Conservation (phyloP, 2,888 invertebrate genomes). For the Apamea sordens region DNA sequence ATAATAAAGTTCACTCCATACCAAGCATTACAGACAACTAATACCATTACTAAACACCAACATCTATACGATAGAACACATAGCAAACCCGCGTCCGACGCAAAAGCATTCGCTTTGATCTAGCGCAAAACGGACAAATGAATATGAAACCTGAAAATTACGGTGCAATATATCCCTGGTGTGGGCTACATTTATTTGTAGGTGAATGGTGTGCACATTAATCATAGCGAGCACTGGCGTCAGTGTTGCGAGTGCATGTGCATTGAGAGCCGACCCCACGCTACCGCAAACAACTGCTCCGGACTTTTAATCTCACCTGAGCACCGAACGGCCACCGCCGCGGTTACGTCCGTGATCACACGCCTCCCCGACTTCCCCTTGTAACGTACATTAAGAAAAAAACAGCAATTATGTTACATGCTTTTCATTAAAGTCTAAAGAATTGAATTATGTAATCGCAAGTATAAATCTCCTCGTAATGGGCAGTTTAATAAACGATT, state of each 20-base stretch:
- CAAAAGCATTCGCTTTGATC: slow-evolving; percentile 75
- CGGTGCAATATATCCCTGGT: slow-evolving; percentile 77
- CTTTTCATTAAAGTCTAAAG: slow-evolving; percentile 17
- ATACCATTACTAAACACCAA: slow-evolving; percentile 30
- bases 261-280: slow-evolving; percentile 75
- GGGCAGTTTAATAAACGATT: slow-evolving; percentile 52
- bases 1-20: background rate
- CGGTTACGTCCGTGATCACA: slow-evolving; percentile 74
- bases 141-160: slow-evolving; percentile 82
- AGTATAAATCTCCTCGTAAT: slow-evolving; percentile 51
- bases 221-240: slow-evolving; percentile 78
- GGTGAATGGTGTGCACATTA: slow-evolving; percentile 81
- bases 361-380: slow-evolving; percentile 57
- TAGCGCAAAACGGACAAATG: slow-evolving; percentile 79
- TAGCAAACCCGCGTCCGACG: slow-evolving; percentile 30
- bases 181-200: slow-evolving; percentile 79
- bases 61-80: slow-evolving; percentile 57
- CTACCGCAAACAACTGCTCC: slow-evolving; percentile 83
- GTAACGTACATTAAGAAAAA: slow-evolving; percentile 47
- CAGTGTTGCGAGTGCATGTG: slow-evolving; percentile 79
- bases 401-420: slow-evolving; percentile 22
- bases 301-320: slow-evolving; percentile 87
- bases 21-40: slow-evolving; percentile 8
- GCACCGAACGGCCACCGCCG: slow-evolving; percentile 73
- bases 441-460: slow-evolving; percentile 39